Evolutionary conservation across 2,113 vertebrate genomes (phyloP).

Genomic region (Alouatta palliata): DNA sequence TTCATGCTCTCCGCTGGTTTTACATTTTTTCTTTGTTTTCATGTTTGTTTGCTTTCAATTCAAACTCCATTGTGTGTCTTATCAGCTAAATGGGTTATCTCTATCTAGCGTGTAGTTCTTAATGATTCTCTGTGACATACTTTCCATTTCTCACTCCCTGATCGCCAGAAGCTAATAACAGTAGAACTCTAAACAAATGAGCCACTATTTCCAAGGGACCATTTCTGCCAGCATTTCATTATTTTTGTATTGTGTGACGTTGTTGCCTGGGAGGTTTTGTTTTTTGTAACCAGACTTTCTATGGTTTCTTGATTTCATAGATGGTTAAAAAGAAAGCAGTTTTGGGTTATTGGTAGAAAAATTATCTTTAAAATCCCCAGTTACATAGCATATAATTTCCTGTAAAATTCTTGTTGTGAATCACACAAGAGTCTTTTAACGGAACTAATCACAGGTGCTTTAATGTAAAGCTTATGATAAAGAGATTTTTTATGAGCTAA

Average conservation of each 20-base stretch:
- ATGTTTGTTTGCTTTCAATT: constrained; percentile 15
- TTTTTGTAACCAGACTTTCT: constrained; percentile 53
- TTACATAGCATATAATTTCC: background rate
- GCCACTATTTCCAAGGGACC: constrained; percentile 73
- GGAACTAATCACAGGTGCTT: background rate
- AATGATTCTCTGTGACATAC: background rate
- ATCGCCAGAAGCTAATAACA: constrained; percentile 69
- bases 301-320: constrained; percentile 50
- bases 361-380: background rate
- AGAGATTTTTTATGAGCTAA: background rate
- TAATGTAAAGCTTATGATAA: background rate
- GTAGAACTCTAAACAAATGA: constrained; percentile 72
- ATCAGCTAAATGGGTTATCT: background rate
- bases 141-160: constrained; percentile 13
- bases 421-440: background rate
- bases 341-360: constrained; percentile 35
- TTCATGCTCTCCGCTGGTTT: background rate
- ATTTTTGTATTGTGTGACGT: constrained; percentile 44
- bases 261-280: constrained; percentile 57
- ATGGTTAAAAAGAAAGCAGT: constrained; percentile 5
- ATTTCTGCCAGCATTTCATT: constrained; percentile 69
- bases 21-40: background rate
- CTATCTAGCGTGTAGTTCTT: background rate
- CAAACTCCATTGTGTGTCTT: background rate
- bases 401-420: constrained; percentile 10